phyloP scores from a whole-genome alignment of 2,888 invertebrate genomes.

The Germaria angustata region DNA sequence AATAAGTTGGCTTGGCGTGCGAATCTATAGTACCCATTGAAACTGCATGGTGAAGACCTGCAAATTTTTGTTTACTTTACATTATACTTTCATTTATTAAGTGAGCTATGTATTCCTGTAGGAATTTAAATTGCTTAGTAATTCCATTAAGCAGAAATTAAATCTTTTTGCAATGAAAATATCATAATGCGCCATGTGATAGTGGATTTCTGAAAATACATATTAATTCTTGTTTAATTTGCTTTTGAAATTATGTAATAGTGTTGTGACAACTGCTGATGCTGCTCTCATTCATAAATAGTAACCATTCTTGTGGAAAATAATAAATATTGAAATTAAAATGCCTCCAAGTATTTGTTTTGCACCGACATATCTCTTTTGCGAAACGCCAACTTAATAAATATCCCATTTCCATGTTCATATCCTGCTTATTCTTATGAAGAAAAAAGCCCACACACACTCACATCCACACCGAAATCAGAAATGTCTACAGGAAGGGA shows the following conservation, averaged over 20 bases:
- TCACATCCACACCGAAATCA: background rate
- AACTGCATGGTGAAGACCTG: conserved; percentile 78
- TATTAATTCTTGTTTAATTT: background rate
- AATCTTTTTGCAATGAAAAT: background rate
- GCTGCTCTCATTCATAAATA: background rate
- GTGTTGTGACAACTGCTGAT: background rate
- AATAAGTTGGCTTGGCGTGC: conserved; percentile 71
- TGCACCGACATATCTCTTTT: conserved; percentile 3
- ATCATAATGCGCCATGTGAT: background rate
- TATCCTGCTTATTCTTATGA: conserved; percentile 55
- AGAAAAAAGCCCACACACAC: background rate
- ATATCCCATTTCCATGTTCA: conserved; percentile 61
- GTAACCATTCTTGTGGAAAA: conserved; percentile 4
- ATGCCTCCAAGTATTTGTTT: conserved; percentile 36
- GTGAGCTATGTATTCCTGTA: background rate
- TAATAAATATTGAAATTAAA: conserved; percentile 54
- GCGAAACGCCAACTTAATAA: conserved; percentile 55
- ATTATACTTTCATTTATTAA: too few species aligned
- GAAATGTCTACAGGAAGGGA: background rate
- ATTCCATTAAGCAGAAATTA: conserved; percentile 16
- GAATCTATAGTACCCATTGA: conserved; percentile 79
- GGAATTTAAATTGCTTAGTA: background rate
- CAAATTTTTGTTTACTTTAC: background rate
- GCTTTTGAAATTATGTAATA: conserved; percentile 6
- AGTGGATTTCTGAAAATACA: background rate